A percentile compares a stretch with the other conserved stretches of the same genome.
These are phyloP conservation scores for Diuraphis noxia DNA, from an alignment of 1,140 invertebrate genomes.

Conservation along the genomic window DNA sequence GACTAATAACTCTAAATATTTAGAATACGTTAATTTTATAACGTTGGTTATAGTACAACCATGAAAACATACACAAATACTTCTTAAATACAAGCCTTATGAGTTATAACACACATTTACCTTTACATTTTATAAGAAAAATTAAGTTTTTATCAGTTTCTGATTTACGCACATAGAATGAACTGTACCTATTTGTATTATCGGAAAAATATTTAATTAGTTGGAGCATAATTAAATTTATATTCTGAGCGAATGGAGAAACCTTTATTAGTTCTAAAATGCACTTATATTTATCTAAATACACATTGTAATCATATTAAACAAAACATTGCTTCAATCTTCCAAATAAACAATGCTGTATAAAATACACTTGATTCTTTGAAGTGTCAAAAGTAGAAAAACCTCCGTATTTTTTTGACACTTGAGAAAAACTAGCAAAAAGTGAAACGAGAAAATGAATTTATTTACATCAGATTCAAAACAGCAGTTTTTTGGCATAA, in stretches of 20 bases:
- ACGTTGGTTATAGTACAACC: neutral
- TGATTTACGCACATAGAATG: neutral
- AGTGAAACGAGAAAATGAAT: neutral
- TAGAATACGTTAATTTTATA: too few relatives aligned
- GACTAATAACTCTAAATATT: neutral
- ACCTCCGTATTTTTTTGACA: neutral
- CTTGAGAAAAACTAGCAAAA: neutral
- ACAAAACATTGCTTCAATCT: neutral
- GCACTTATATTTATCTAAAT: neutral
- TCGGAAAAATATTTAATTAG: neutral
- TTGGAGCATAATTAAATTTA: neutral
- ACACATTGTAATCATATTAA: neutral
- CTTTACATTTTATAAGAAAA: neutral
- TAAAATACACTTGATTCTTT: neutral
- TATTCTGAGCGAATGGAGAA: neutral
- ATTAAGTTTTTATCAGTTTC: neutral
- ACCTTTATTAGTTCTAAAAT: too few relatives aligned
- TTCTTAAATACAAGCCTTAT: neutral
- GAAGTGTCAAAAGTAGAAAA: neutral
- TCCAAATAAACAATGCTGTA: neutral
- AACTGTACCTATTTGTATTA: neutral
- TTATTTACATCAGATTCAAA: neutral
- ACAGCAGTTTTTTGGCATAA: neutral
- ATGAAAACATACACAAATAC: neutral
- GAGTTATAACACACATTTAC: neutral